A percentile compares a stretch with the other conserved stretches of the same genome.
Evolutionary conservation across 2,888 invertebrate species (phyloP).

Genomic region (Drosophila subsilvestris): DNA sequence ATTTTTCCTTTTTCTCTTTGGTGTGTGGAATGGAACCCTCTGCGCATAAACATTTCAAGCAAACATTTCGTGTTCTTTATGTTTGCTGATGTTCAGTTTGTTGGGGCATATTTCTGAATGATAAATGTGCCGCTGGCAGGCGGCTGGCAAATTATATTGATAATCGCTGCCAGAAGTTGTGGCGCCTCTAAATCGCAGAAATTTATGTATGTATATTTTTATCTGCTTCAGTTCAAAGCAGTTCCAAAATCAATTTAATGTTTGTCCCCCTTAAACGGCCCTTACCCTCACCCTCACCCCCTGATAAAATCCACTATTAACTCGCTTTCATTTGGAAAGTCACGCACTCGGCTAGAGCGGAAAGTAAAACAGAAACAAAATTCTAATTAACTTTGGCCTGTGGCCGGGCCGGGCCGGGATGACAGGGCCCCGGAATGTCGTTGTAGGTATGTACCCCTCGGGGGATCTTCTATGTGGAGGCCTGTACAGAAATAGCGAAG

Average conservation of each 20-base stretch:
- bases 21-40: slow-evolving; percentile 9
- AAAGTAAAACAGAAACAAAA: slow-evolving; percentile 65
- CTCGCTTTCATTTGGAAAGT: slow-evolving; percentile 25
- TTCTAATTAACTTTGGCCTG: slow-evolving; percentile 69
- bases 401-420: slow-evolving; percentile 12
- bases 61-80: neutral
- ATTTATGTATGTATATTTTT: slow-evolving; percentile 27
- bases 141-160: slow-evolving; percentile 43
- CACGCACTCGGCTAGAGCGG: slow-evolving; percentile 45
- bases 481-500: slow-evolving; percentile 33
- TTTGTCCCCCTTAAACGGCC: neutral
- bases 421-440: slow-evolving; percentile 17
- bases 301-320: slow-evolving; percentile 11
- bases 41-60: slow-evolving; percentile 22
- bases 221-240: slow-evolving; percentile 14
- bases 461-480: slow-evolving; percentile 2
- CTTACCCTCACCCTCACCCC: slow-evolving; percentile 9
- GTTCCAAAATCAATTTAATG: slow-evolving; percentile 14
- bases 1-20: slow-evolving; percentile 6
- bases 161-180: slow-evolving; percentile 39
- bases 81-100: neutral
- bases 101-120: slow-evolving; percentile 25
- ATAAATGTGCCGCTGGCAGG: slow-evolving; percentile 33
- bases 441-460: neutral
- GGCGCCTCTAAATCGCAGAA: slow-evolving; percentile 30